Base-by-base conservation (phyloP, 2,888 invertebrate genomes). In the Drosophila pseudotakahashii region DNA sequence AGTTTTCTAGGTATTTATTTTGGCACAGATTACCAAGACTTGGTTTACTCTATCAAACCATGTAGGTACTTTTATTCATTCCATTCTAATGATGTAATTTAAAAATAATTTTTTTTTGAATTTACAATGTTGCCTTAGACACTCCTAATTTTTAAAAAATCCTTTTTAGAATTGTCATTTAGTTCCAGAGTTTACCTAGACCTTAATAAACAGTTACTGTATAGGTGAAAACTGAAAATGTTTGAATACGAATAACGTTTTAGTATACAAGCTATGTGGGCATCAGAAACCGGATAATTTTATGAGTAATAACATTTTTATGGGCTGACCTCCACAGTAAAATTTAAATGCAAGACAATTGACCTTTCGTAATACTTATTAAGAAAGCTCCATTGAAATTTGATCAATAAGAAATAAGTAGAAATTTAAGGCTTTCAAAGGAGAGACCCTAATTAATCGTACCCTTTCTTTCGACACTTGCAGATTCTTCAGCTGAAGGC, bases 401-500 rank as follows among this genome's bases (percentile, higher is more conserved):
- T 37, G 2, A 37, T 37, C 37, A 42, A 42, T 16, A 42, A 0
- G 16, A 39, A 34, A 34, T 3, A 11, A 34, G 34, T 34, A 59
- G 51, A 58, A 70, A 19, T 19, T 19, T 19, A 19, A 19, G 1
- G 19, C 19, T 19, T 19, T 19, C n/a, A n/a, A n/a, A n/a, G n/a
- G n/a, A n/a, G n/a, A n/a, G n/a, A n/a, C n/a, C n/a, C n/a, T n/a
- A n/a, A n/a, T n/a, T n/a, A n/a, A n/a, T n/a, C n/a, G n/a, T n/a
- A n/a, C 19, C 19, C 19, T 19, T 19, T 19, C 2, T 19, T 2
- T 2, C 19, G 19, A 19, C 2, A 19, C 19, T 19, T 19, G 19
- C 19, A 59, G 51, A 58, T 59, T 36, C 59, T 19, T 32, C 37
- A 3, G 39, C 30, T 7, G 37, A 45, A n/a, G 47, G 32, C 19